Evolutionary conservation across 2,113 vertebrate species (phyloP), one percentile per base, ranked within the genome.

Genomic region (Platycercus adscitus): DNA sequence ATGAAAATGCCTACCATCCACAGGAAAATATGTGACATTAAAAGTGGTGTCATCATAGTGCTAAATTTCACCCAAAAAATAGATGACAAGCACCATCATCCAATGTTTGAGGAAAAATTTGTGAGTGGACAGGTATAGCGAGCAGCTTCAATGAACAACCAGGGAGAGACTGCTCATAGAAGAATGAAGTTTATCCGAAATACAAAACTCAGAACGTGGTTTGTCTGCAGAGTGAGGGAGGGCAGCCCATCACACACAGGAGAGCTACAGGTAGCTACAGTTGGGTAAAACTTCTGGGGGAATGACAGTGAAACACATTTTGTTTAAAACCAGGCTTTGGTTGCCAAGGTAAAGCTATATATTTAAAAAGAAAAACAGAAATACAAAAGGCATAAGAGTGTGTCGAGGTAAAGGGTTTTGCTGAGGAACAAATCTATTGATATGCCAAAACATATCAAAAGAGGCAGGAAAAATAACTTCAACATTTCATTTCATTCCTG

Each of bases 331-430:
- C 11, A 10, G 9, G 44, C 10, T 88, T 76, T 58, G 23, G 25
- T 70, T 78, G 31, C 31, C 13, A 68, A 76, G 33, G 73, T 28
- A 61, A 1, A 35, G 8, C 10, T 37, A 58, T 21, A 60, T 20
- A 71, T 50, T 50, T 64, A 68, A 71, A 71, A 71, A 17, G 13
- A 44, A 86, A 91, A 81, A 31, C 1, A 11, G 20, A 93, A 89
- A 69, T 52, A 50, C 0, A 1, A 71, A 69, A 47, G 3, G 10
- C 0, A 0, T 53, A 68, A 31, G 20, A 77, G 11, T 53, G 7
- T 56, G n/a, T 60, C 63, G 47, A 87, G 33, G 24, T 61, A 72
- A 10, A 72, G n/a, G 3, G 5, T 50, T 80, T 71, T 16, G 13
- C 12, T 82, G 35, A 87, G 33, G 78, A 94, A 93, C 6, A 71